A percentile compares a stretch with the other conserved stretches of the same genome.
Evolutionary conservation across 2,797 vertebrate genomes (phyloP).

Genomic region (Coracias cyanogaster): DNA sequence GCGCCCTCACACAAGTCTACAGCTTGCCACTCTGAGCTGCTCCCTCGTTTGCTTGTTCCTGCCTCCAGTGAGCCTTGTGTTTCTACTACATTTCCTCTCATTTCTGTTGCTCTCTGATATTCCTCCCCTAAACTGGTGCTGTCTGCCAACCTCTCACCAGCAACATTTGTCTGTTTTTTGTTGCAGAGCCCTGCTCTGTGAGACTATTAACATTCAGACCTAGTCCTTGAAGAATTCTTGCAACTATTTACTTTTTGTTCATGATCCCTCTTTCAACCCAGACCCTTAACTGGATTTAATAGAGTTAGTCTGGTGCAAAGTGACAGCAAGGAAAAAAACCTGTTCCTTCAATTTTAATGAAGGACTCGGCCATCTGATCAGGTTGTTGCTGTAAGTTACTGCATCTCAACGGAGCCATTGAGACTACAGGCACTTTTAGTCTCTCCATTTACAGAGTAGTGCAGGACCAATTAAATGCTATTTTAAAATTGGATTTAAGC

Average conservation of each 20-base stretch:
- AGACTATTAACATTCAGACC: not conserved
- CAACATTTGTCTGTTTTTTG: not conserved
- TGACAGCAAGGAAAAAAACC: slow-evolving; percentile 31
- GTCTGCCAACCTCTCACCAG: not conserved
- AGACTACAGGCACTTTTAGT: not conserved
- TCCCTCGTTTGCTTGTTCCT: not conserved
- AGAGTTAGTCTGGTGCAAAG: not conserved
- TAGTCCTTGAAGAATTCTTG: not conserved
- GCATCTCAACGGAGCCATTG: not conserved
- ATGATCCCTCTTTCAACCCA: not conserved
- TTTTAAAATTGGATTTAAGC: not conserved
- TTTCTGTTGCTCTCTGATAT: not conserved
- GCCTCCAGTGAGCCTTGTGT: not conserved
- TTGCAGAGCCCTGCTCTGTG: not conserved
- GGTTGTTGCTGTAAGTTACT: not conserved
- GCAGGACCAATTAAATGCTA: not conserved
- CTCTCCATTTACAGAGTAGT: not conserved
- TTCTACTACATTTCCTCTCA: not conserved
- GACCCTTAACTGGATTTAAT: not conserved
- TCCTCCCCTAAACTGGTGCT: not conserved
- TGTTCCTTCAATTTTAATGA: slow-evolving; percentile 26
- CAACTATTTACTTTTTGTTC: not conserved
- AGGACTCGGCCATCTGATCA: not conserved
- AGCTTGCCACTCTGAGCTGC: not conserved
- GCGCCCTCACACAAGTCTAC: no score